Evolutionary conservation across 2,113 vertebrate genomes (phyloP), one percentile per base, ranked within the genome.

Genomic region (Micronycteris hirsuta): DNA sequence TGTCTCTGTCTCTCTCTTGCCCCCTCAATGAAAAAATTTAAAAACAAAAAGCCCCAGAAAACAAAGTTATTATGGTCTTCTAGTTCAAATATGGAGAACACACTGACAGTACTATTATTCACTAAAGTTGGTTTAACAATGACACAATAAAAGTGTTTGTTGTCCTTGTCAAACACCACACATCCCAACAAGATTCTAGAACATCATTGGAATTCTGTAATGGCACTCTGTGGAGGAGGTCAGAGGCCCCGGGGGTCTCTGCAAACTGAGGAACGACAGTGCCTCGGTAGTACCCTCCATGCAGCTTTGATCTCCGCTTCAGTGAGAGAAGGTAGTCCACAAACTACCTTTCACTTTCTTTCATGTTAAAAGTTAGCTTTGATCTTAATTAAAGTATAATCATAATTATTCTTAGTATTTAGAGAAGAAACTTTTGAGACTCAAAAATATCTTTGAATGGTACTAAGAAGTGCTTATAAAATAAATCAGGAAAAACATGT

Each of bases 401-500:
- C 5, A 65, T 61, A 92, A 54, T 77, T 80, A 45, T 52, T 92
- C 2, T 81, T 88, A 58, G 5, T 24, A 71, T 36, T 84, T 93
- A 58, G 5, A 56, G 41, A 91, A 47, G 92, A 86, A 86, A 49
- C 17, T 52, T 74, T 85, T 52, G 38, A 76, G 43, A 41, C 8
- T 47, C n/a, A 91, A 85, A 45, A 93, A 70, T 56, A 91, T 56
- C 86, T 82, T 52, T 92, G 38, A 97, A 36, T 77, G 87, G 38
- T 82, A 28, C 16, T 74, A 47, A 45, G 6, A 83, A 87, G 22
- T 71, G 14, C 2, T 86, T 63, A 67, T 63, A 86, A 93, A 82
- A 91, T 45, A 80, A 68, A 93, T 56, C 33, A 70, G 8, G 87
- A 81, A 93, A 91, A 88, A 71, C 16, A 58, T 33, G 82, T 67